Evolutionary conservation across 2,888 invertebrate species (phyloP).

Genomic region (Lasius platythorax): DNA sequence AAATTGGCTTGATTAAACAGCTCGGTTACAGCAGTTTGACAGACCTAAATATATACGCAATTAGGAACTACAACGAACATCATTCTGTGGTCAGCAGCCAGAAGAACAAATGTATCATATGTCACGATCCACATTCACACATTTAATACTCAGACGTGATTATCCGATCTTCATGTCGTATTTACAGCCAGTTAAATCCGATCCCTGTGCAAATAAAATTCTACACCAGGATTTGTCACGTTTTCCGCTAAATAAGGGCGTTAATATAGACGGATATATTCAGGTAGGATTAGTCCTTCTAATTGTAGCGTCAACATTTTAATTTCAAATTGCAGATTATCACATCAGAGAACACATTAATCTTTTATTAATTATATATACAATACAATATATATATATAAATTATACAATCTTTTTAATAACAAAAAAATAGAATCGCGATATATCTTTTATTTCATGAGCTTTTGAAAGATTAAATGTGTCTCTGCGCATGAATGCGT

Average conservation of each 20-base stretch:
- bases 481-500: neutral
- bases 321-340: neutral
- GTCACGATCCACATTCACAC: neutral
- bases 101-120: constrained; percentile 15
- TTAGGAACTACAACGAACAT: neutral
- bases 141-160: neutral
- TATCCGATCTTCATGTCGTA: neutral
- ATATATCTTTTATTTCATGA: neutral
- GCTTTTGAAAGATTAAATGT: constrained; percentile 2
- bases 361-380: neutral
- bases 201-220: neutral
- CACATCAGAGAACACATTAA: neutral
- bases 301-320: neutral
- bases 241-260: neutral
- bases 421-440: neutral
- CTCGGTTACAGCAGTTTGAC: constrained; percentile 1
- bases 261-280: neutral
- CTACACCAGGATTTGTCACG: neutral
- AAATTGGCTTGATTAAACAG: constrained; percentile 40
- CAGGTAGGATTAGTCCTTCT: neutral
- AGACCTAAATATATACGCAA: neutral
- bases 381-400: neutral
- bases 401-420: neutral
- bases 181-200: constrained; percentile 20
- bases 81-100: neutral